These are phyloP conservation scores for Allygus modestus DNA, from an alignment of 2,888 invertebrate species.

Conservation along the genomic window DNA sequence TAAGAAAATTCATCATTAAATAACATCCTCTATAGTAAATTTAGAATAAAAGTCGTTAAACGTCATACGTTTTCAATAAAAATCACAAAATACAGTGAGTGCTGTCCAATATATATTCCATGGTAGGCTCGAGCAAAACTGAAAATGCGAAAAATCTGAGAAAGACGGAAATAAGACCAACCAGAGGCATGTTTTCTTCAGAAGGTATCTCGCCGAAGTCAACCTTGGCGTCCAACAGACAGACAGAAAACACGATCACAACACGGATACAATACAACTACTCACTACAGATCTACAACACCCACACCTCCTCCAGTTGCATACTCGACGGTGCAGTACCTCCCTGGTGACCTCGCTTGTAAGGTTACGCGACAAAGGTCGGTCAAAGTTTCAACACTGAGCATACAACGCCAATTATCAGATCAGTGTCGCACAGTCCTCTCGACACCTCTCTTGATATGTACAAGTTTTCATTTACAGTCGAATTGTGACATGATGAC, in stretches of 20 bases:
- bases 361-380: too few species aligned
- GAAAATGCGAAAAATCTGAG: conserved; percentile 36
- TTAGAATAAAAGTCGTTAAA: too few species aligned
- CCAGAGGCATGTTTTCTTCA: conserved; percentile 95
- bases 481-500: background rate
- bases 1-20: too few species aligned
- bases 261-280: conserved; percentile 59
- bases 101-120: conserved; percentile 33
- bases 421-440: too few species aligned
- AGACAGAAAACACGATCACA: conserved; percentile 64
- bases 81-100: background rate
- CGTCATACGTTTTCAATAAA: too few species aligned
- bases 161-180: conserved; percentile 73
- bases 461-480: background rate
- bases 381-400: background rate
- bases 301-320: background rate
- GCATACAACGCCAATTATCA: background rate
- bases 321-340: conserved; percentile 3
- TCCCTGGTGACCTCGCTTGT: background rate
- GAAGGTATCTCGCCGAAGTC: conserved; percentile 92
- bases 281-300: conserved; percentile 43
- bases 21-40: too few species aligned
- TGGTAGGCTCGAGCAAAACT: conserved; percentile 46
- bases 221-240: conserved; percentile 77
- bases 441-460: background rate